Percentiles rank a stretch among this genome's conserved stretches.
phyloP scores from a whole-genome alignment of 2,113 vertebrate species.

The Lichenostomus cassidix region DNA sequence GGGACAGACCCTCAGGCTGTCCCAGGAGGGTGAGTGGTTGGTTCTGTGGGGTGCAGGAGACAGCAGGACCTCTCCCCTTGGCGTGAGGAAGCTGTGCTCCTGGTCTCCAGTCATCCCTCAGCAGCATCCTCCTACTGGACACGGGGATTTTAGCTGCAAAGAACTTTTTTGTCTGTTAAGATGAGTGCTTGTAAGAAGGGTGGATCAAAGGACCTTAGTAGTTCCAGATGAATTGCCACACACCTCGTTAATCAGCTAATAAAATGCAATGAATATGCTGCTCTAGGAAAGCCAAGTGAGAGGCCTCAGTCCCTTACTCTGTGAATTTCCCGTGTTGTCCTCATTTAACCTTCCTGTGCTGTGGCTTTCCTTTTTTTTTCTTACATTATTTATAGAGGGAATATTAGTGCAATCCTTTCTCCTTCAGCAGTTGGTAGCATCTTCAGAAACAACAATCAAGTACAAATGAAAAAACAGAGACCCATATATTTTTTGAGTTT shows the following conservation, averaged over 20 bases:
- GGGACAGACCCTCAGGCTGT: not conserved
- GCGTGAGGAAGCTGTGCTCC: accelerated
- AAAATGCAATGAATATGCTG: conserved; percentile 21
- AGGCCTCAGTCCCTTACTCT: not conserved
- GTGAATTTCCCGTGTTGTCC: not conserved
- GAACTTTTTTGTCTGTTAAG: not conserved
- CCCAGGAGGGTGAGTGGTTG: accelerated
- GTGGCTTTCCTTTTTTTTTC: not conserved
- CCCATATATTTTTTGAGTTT: not conserved
- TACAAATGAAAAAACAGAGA: conserved; percentile 10
- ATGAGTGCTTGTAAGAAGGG: not conserved
- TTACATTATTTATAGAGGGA: conserved; percentile 3
- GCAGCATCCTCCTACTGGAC: not conserved
- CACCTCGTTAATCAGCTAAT: conserved; percentile 49
- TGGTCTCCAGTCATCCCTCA: accelerated
- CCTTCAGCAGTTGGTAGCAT: conserved; percentile 18
- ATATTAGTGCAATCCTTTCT: conserved; percentile 11
- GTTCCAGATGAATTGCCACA: conserved; percentile 44
- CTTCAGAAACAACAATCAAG: conserved; percentile 16
- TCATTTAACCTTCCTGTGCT: conserved; percentile 26
- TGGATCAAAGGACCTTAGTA: conserved; percentile 9
- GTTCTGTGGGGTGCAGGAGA: accelerated
- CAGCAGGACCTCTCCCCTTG: not conserved
- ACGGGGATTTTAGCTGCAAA: accelerated
- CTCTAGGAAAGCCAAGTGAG: conserved; percentile 18